Conservation (phyloP, 2,888 invertebrate species). For the Allophyes oxyacanthae region DNA sequence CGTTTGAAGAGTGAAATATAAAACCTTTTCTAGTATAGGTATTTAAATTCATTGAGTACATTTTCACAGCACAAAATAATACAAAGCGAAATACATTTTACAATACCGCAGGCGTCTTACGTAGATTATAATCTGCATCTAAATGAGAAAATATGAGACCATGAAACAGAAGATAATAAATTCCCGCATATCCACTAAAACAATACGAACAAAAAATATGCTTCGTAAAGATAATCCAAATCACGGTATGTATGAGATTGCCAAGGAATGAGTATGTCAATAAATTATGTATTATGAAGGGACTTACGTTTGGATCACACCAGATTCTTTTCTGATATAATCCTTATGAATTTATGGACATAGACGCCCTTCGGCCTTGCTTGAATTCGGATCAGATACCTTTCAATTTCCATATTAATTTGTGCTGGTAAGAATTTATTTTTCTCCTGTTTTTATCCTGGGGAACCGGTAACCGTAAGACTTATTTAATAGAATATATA, state of each 20-base stretch:
- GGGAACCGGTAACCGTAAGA: too few species aligned
- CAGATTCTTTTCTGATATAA: slow-evolving; percentile 21
- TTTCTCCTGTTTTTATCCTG: too few species aligned
- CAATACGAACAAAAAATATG: slow-evolving; percentile 8
- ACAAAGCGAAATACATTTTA: too few species aligned
- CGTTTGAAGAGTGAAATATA: too few species aligned
- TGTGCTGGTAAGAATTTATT: not conserved
- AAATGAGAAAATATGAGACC: slow-evolving; percentile 1
- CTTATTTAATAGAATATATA: too few species aligned
- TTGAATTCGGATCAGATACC: not conserved
- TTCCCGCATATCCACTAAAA: not conserved
- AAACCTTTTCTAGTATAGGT: too few species aligned
- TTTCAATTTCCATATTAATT: too few species aligned
- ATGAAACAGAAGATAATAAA: slow-evolving; percentile 3
- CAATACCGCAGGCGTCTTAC: not conserved
- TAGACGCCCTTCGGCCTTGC: not conserved
- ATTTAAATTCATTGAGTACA: too few species aligned
- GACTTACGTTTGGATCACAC: slow-evolving; percentile 4
- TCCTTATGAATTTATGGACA: slow-evolving; percentile 17
- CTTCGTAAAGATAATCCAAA: slow-evolving; percentile 6
- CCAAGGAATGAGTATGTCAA: slow-evolving; percentile 18
- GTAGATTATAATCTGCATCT: not conserved
- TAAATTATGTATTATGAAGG: slow-evolving; percentile 22
- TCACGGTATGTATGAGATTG: slow-evolving; percentile 10
- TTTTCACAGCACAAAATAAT: too few species aligned